Evolutionary conservation across 2,113 vertebrate species (phyloP), one percentile per base, ranked within the genome.

Genomic region (Lepidothrix coronata): DNA sequence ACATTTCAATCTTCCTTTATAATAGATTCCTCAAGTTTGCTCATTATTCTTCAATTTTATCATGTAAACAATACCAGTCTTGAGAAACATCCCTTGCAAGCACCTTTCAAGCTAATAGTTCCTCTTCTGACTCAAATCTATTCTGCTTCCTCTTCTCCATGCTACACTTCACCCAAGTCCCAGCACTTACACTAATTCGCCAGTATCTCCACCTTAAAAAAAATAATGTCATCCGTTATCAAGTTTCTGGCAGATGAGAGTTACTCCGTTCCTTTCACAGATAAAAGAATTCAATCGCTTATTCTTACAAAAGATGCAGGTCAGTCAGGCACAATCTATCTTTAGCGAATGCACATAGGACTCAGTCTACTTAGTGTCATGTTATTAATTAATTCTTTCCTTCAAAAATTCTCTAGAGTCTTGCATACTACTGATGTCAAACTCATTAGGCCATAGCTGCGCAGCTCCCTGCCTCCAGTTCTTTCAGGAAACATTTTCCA

Each of bases 331-430:
- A 70, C 2, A 15, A 73, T 79, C 65, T 59, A 87, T 75, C 63
- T 89, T 96, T 68, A 95, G 70, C 4, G 31, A 85, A 95, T 61
- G 48, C 84, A 46, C 37, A 2, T 0, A 94, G 76, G 80, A 61
- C 68, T 46, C 55, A 37, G 44, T 61, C 68, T 95, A 84, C 80
- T 91, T 93, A 75, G 84, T 71, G 86, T 89, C 86, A 61, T 13
- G 41, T 35, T 92, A 61, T 87, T 97, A 91, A 92, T 96, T 89
- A 95, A 94, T 95, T 95, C 14, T 89, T 93, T 59, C 43, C 52
- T 78, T 91, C 35, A 52, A 31, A 74, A 92, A 75, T 71, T 85
- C 83, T 78, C 93, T 44, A 11, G 65, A 84, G 73, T n/a, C 44
- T 89, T 3, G 0, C 39, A 44, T 14, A 11, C 43, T 78, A 81